Evolutionary conservation across 2,888 invertebrate genomes (phyloP).

Genomic region (Apodemia duryi): DNA sequence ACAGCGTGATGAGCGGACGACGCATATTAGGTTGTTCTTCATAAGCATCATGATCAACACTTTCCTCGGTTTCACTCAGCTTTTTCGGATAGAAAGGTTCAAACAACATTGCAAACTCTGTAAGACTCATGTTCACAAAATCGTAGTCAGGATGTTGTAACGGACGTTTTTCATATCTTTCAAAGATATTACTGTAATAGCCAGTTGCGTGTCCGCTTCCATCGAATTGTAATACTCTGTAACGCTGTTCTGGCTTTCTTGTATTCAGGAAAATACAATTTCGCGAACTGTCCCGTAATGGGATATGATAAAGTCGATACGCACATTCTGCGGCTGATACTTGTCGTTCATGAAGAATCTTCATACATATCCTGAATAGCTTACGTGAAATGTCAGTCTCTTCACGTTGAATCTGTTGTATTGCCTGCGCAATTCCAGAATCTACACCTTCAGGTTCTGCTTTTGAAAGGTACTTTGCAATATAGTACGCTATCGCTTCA

Average conservation of each 20-base stretch:
- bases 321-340: conserved; percentile 39
- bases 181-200: conserved; percentile 32
- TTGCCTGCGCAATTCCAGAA: conserved; percentile 24
- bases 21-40: conserved; percentile 21
- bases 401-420: conserved; percentile 26
- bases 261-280: conserved; percentile 24
- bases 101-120: conserved; percentile 27
- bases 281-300: conserved; percentile 23
- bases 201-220: conserved; percentile 26
- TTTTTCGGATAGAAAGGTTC: conserved; percentile 29
- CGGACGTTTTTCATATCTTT: conserved; percentile 28
- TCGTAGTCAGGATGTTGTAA: conserved; percentile 31
- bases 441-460: conserved; percentile 28
- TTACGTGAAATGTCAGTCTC: conserved; percentile 28
- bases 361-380: conserved; percentile 32
- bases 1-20: conserved; percentile 23
- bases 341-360: conserved; percentile 37
- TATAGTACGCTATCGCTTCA: conserved; percentile 30
- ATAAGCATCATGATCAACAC: conserved; percentile 28
- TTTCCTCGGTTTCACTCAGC: conserved; percentile 25
- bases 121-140: conserved; percentile 26
- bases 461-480: conserved; percentile 30
- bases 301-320: conserved; percentile 31
- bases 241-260: conserved; percentile 35
- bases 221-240: conserved; percentile 35